Base-by-base conservation (phyloP, 2,113 vertebrate species). In the Odontesthes bonariensis region DNA sequence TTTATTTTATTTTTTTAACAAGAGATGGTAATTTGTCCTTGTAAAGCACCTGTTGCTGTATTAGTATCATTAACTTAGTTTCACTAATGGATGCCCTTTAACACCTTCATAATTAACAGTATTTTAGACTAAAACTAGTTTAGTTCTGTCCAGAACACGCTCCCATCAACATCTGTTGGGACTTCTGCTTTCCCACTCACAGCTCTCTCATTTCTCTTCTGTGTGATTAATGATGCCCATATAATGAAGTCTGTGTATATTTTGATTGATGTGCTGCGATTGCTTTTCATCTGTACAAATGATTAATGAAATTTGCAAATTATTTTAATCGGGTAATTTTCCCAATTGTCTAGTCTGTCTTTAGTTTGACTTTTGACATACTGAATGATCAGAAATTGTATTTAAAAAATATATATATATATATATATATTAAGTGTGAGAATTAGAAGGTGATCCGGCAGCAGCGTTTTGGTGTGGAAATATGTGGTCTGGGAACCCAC, bases 181-280 rank as follows among this genome's bases (percentile, higher is more conserved):
- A 31, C 40, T 54, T 1, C 72, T 67, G 20, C 55, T 76, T 77
- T 54, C 8, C 33, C 47, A 14, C 69, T 64, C 35, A 51, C 64
- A 56, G 20, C 58, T 60, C 35, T 66, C 22, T 23, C 14, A 16
- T 55, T 75, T 1, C 57, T 7, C 4, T 31, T 70, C 69, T 16
- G 17, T 55, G 3, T 55, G 22, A 56, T 59, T 27, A 10, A 75
- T 58, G 1, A 63, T 38, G 3, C 54, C 32, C 46, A 23, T 33
- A 35, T 79, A n/a, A 42, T 57, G 20, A 62, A n/a, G 32, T 47
- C 55, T 61, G n/a, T 65, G 19, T 52, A 31, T 31, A 57, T 69
- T 75, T 56, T 71, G 5, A 79, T 61, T 68, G 8, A 5, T 52
- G 1, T 54, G 4, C 35, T 11, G n/a, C 74, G 8, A 77, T 82